A percentile compares a stretch with the other conserved stretches of the same genome.
Conservation (phyloP, 1,140 invertebrate species). For the Dendroctonus valens region DNA sequence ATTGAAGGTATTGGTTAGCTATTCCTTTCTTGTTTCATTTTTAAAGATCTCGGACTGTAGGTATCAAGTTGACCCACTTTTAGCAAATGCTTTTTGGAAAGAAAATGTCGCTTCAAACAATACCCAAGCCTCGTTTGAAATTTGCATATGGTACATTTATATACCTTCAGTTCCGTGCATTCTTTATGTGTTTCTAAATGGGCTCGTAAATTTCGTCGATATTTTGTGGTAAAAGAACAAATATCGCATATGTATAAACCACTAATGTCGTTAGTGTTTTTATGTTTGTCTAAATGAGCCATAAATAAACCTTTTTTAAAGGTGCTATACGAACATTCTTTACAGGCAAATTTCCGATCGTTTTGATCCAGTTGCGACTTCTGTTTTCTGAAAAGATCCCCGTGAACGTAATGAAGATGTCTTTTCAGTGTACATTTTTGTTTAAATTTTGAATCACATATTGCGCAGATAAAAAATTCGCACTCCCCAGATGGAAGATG, state of each 20-base stretch:
- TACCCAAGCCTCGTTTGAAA: constrained; percentile 12
- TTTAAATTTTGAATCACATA: constrained; percentile 10
- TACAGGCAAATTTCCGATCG: not conserved
- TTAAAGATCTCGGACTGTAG: constrained; percentile 10
- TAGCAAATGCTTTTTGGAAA: constrained; percentile 17
- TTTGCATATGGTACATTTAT: constrained; percentile 18
- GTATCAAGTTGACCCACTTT: constrained; percentile 6
- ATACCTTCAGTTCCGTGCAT: not conserved
- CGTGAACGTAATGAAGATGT: constrained; percentile 12
- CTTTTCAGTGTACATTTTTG: constrained; percentile 13
- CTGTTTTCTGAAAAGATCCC: not conserved
- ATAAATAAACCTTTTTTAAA: constrained; percentile 7
- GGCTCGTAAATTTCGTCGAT: constrained; percentile 16
- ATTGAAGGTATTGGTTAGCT: too few relatives aligned
- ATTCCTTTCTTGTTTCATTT: constrained; percentile 1
- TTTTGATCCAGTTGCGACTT: not conserved
- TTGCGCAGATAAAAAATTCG: constrained; percentile 3
- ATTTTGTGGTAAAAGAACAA: constrained; percentile 19
- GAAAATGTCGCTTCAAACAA: constrained; percentile 21
- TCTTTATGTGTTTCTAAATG: constrained; percentile 21
- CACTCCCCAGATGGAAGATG: not conserved
- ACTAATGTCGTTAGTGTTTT: constrained; percentile 1
- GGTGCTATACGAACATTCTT: constrained; percentile 16
- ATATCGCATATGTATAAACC: constrained; percentile 20
- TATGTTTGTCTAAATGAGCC: constrained; percentile 24